Percentiles rank a stretch among this genome's conserved stretches.
phyloP scores from a whole-genome alignment of 2,888 invertebrate species.

The Philopedon plagiatum region DNA sequence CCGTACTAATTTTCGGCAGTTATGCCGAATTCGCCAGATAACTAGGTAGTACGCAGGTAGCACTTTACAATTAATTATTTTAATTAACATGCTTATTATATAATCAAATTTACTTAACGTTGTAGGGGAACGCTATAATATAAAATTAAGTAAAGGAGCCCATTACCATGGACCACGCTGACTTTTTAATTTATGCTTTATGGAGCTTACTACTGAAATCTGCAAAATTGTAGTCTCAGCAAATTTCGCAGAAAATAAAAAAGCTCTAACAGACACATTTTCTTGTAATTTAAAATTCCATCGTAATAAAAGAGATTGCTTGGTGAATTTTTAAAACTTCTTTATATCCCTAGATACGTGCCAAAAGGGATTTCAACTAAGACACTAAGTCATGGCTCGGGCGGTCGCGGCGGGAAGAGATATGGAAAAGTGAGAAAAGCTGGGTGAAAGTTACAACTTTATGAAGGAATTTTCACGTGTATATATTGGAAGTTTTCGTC shows the following conservation, averaged over 20 bases:
- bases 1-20: no score
- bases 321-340: constrained; percentile 51
- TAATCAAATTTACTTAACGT: no score
- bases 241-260: constrained; percentile 18
- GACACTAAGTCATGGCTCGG: constrained; percentile 26
- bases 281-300: constrained; percentile 39
- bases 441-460: constrained; percentile 19
- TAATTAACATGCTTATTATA: no score
- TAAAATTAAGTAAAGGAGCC: no score
- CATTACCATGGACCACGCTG: neutral
- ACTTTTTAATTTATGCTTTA: neutral
- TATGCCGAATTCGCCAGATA: no score
- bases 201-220: neutral
- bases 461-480: neutral
- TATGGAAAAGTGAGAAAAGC: constrained; percentile 26
- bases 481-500: constrained; percentile 21
- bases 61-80: no score
- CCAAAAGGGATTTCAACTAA: constrained; percentile 44
- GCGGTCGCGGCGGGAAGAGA: constrained; percentile 21
- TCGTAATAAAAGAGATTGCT: constrained; percentile 50
- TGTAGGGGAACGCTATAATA: no score
- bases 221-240: constrained; percentile 1
- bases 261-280: constrained; percentile 16
- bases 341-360: constrained; percentile 45
- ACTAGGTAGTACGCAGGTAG: no score